phyloP scores from a whole-genome alignment of 1,140 invertebrate genomes.

The Hyles euphorbiae region DNA sequence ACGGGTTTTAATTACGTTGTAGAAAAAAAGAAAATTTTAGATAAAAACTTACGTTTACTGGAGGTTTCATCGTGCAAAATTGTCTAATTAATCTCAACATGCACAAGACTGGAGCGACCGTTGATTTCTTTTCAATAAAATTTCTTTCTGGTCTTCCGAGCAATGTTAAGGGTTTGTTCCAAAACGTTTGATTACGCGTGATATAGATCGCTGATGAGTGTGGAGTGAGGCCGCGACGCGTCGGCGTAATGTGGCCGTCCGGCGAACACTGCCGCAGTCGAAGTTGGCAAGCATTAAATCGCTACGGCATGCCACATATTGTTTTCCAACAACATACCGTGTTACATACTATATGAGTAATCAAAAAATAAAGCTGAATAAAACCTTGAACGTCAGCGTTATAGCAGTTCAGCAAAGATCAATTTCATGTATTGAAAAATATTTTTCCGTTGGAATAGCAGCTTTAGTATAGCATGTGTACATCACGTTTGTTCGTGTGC shows the following conservation, averaged over 20 bases:
- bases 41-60: constrained; percentile 56
- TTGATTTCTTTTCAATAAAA: background rate
- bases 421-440: no score
- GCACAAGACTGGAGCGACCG: constrained; percentile 18
- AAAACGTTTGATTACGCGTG: constrained; percentile 22
- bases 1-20: no score
- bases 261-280: constrained; percentile 42
- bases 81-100: constrained; percentile 54
- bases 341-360: background rate
- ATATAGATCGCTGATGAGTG: constrained; percentile 21
- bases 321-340: constrained; percentile 14
- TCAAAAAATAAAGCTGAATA: background rate
- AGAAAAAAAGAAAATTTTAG: no score
- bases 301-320: constrained; percentile 1
- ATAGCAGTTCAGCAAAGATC: no score
- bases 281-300: constrained; percentile 13
- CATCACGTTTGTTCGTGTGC: background rate
- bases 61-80: constrained; percentile 61
- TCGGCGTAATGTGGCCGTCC: constrained; percentile 33
- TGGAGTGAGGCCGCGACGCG: constrained; percentile 51
- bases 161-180: background rate
- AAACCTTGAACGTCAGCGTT: no score
- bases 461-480: no score
- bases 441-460: no score
- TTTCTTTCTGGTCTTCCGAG: background rate